Base-by-base conservation (phyloP, 2,888 invertebrate genomes). In the Amblyteles armatorius region DNA sequence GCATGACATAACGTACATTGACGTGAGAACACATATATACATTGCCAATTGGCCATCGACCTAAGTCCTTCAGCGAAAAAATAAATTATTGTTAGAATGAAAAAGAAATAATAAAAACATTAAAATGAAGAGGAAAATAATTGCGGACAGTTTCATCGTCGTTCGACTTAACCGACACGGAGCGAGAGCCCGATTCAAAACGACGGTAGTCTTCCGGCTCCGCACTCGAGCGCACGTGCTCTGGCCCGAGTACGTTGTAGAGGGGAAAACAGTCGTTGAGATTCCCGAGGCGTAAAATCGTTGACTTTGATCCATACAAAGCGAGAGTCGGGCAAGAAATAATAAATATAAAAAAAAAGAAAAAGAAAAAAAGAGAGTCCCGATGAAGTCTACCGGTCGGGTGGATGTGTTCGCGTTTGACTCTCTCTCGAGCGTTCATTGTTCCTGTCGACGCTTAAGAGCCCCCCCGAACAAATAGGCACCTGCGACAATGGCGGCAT, bases 201-300 rank as follows among this genome's bases (percentile, higher is more conserved):
- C 52, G 52, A 55, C 19, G 65, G 13, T 52, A 48, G 50, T 65
- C 52, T 52, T n/a, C 67, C 26, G 2, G 13, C 36, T 16, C 19
- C n/a, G 60, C 71, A 52, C 55, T 44, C 9, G 29, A 40, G 13
- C 88, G 91, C 93, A 91, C 92, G 93, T 91, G 92, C 92, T 79
- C 40, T 3, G 44, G 50, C 33, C 16, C 40, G 89, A 88, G 90
- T 90, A 90, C 91, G 90, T 90, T 92, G 90, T 89, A 91, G 91
- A 90, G 89, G 89, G 90, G 90, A 90, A 91, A 93, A 92, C 91
- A 91, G 91, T 93, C 91, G 92, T 93, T 92, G 93, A 92, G 90
- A 89, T 88, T 89, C 88, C 79, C 88, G 87, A 90, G 90, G 88
- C 88, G 90, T 88, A 89, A 88, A 91, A 90, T 91, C 89, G 88